Evolutionary conservation across 2,888 invertebrate species (phyloP).

Genomic region (Pedicia rivosa): DNA sequence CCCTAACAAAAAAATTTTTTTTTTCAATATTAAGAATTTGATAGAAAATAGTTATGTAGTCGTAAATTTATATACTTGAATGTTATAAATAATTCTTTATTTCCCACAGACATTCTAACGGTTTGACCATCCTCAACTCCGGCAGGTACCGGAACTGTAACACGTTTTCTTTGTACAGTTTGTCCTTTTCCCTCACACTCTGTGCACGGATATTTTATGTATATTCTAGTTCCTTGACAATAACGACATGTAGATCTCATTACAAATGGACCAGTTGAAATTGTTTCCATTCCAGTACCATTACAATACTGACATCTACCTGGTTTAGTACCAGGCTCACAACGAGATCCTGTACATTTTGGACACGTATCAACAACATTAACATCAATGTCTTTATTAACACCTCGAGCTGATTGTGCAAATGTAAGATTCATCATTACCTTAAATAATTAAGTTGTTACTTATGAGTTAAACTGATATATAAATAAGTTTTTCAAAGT

Average conservation of each 20-base stretch:
- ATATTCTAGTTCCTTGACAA: conserved; percentile 72
- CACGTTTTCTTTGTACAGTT: conserved; percentile 70
- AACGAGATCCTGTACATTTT: conserved; percentile 71
- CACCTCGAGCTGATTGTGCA: conserved; percentile 86
- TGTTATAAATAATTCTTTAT: conserved; percentile 83
- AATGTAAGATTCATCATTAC: conserved; percentile 76
- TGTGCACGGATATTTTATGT: conserved; percentile 76
- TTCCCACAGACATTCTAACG: conserved; percentile 82
- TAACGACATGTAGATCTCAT: conserved; percentile 92
- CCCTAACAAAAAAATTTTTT: conserved; percentile 32
- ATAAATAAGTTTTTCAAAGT: no score
- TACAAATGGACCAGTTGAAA: conserved; percentile 83
- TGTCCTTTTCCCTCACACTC: conserved; percentile 92
- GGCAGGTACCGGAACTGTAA: conserved; percentile 89
- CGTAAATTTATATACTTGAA: conserved; percentile 36
- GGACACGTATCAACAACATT: conserved; percentile 88
- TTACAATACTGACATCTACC: conserved; percentile 83
- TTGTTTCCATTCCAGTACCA: conserved; percentile 91
- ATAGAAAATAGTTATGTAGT: no score
- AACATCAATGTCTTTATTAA: conserved; percentile 81
- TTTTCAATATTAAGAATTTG: no score
- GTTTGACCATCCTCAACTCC: conserved; percentile 97
- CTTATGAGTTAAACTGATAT: no score
- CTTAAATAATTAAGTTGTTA: no score
- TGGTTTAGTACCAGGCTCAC: conserved; percentile 85